Evolutionary conservation across 1,140 invertebrate genomes (phyloP), one percentile per base, ranked within the genome.

Genomic region (Brachionus sp.): DNA sequence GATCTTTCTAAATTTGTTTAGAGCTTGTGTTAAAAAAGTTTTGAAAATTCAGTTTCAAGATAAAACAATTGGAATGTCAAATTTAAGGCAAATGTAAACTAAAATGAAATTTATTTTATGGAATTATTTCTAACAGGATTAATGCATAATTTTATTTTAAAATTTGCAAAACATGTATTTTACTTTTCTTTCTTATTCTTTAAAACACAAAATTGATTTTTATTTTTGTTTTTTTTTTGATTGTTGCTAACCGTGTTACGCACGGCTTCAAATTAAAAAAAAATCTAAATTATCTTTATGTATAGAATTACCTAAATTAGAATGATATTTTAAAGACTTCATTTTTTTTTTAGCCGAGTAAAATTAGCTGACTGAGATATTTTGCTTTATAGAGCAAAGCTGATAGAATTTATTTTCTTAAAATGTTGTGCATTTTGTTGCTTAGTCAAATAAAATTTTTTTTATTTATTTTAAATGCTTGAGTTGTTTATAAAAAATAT

Each of bases 81-180:
- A 57, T 9, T 57, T 16, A 19, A 57, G 50, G 50, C 19, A 57
- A 57, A 57, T 57, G 50, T 57, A 57, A 57, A 57, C 50, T 57
- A 57, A 57, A 57, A 19, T 57, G 50, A 57, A 57, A 57, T 57
- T 57, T 57, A 57, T 57, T 57, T 57, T 57, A 57, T 57, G 50
- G 50, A 57, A 57, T 57, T 57, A 23, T 57, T 57, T 57, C 50
- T 57, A 57, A 57, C 50, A 57, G 50, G 50, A 57, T 57, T 57
- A 57, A 57, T 57, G 50, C 50, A 57, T 57, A 57, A 57, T 57
- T 57, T 57, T 57, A 19, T 19, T 19, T 57, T 57, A 9, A 57
- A 57, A 57, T 23, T 57, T 57, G 0, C 50, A 23, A 19, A 57
- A 19, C 50, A 57, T 57, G 16, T 57, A 57, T 57, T 19, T 57